Base-by-base conservation (phyloP, 2,888 invertebrate genomes). In the Lochmaea capreae region DNA sequence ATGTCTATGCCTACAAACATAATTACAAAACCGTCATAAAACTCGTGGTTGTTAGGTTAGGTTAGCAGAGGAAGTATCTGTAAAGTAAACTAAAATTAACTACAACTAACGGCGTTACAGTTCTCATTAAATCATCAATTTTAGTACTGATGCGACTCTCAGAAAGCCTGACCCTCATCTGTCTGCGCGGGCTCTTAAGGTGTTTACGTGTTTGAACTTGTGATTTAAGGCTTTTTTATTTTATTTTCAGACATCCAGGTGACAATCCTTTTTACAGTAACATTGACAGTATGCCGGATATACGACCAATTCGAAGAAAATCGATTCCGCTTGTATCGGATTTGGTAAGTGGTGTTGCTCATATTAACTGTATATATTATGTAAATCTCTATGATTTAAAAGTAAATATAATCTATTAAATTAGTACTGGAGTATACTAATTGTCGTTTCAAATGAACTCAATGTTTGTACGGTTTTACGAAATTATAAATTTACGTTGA, bases 241-340 rank as follows among this genome's bases (percentile, higher is more conserved):
- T 65, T 79, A 83, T 80, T 89, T 89, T 16, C 90, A 94, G 94
- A 81, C 96, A 96, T 85, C 95, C 97, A 22, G 95, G 96, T 81
- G 97, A 98, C 89, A 98, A 98, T 89, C 97, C 98, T 11, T 99
- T 99, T 91, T 99, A 99, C 92, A 98, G 97, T 88, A 97, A 97
- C 88, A 99, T 99, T 89, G 99, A 99, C 92, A 99, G 98, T 86
- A 98, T 97, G 97, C 99, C 99, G 67, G 98, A 99, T 88, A 98
- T 99, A 88, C 93, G 98, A 85, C 97, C 98, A 70, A 79, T 79
- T 58, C 91, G 97, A 84, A 92, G 98, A 86, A 99, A 99, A 89
- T 98, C 98, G 68, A 98, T 99, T 85, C 98, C 99, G 46, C 92
- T 99, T 85, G 99, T 99, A 84, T 98, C 98, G 76, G 99, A 99